Conservation (phyloP, 2,113 vertebrate genomes). For the Archilochus colubris region DNA sequence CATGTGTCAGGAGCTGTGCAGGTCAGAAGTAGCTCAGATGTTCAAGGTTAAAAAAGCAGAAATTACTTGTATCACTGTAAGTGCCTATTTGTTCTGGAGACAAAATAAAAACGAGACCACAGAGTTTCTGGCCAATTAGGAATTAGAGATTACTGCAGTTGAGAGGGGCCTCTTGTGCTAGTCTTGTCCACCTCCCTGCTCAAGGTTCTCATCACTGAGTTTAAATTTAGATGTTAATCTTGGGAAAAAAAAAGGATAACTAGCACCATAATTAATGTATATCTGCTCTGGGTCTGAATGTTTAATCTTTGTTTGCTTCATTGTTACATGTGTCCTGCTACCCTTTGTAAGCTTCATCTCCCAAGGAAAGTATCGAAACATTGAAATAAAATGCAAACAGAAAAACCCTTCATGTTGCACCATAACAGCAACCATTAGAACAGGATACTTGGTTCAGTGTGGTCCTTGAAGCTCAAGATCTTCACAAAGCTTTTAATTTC, state of each 20-base stretch:
- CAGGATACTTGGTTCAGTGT: background rate
- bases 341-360: background rate
- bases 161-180: background rate
- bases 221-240: background rate
- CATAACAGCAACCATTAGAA: background rate
- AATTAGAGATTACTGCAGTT: background rate
- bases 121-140: background rate
- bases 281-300: background rate
- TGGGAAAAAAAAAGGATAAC: background rate
- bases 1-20: background rate
- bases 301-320: background rate
- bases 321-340: background rate
- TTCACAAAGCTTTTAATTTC: background rate
- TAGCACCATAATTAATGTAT: background rate
- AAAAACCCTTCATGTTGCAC: background rate
- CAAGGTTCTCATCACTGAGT: background rate
- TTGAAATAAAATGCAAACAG: background rate
- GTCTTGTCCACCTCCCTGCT: rapidly evolving
- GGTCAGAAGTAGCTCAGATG: background rate
- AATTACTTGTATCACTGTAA: background rate
- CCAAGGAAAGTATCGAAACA: background rate
- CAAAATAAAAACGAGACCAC: background rate
- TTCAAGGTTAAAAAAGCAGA: background rate
- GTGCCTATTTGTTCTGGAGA: background rate
- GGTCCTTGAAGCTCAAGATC: background rate